Evolutionary conservation across 1,140 invertebrate genomes (phyloP).

Genomic region (Vanessa tameamea): DNA sequence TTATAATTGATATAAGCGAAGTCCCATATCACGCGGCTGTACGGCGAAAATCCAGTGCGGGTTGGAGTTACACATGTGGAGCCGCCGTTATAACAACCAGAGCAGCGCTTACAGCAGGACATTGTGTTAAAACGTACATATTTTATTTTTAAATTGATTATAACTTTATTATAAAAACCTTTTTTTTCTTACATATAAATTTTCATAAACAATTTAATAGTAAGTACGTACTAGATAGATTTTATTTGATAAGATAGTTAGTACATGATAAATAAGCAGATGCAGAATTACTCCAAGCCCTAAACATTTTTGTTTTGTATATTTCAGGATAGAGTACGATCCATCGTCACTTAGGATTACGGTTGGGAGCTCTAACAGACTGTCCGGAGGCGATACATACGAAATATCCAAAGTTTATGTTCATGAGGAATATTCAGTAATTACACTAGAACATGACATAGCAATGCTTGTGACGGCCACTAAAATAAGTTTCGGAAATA

Average conservation of each 20-base stretch:
- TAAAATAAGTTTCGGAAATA: conserved; percentile 51
- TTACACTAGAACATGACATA: conserved; percentile 64
- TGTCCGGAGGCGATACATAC: conserved; percentile 57
- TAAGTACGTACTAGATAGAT: no score
- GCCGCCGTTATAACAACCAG: conserved; percentile 58
- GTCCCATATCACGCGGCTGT: conserved; percentile 69
- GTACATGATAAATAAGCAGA: no score
- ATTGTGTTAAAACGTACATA: conserved; percentile 58
- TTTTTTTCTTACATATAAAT: no score
- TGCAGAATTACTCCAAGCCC: no score
- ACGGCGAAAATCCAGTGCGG: conserved; percentile 42
- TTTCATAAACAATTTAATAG: no score
- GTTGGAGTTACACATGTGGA: conserved; percentile 70
- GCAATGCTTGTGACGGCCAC: conserved; percentile 50
- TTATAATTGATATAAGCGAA: conserved; percentile 57
- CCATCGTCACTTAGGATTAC: conserved; percentile 50
- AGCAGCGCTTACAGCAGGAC: conserved; percentile 63
- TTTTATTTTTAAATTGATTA: not conserved
- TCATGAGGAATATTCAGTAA: conserved; percentile 53
- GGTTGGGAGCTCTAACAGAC: conserved; percentile 59
- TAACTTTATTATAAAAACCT: no score
- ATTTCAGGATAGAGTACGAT: conserved; percentile 50
- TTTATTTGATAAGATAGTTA: no score
- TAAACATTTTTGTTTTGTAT: conserved; percentile 4
- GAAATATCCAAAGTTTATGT: conserved; percentile 49